phyloP scores from a whole-genome alignment of 2,113 vertebrate genomes.

The Carollia perspicillata region DNA sequence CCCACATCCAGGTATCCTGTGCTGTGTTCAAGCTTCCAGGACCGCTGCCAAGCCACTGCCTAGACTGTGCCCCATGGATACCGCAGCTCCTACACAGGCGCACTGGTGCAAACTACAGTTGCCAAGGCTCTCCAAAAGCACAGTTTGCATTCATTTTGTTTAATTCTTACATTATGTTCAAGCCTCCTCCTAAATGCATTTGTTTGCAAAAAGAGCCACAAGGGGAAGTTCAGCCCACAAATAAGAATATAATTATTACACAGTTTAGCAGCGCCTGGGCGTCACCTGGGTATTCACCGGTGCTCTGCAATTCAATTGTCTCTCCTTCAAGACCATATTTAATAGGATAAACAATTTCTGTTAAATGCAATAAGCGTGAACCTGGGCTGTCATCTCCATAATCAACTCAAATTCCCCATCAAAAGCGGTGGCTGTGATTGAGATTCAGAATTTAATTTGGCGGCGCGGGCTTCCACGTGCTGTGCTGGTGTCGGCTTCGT shows the following conservation, averaged over 20 bases:
- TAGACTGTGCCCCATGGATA: not conserved
- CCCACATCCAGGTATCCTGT: not conserved
- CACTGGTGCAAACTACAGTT: not conserved
- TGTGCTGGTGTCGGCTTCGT: slow-evolving; percentile 59
- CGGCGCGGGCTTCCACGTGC: slow-evolving; percentile 33
- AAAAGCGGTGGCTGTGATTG: slow-evolving; percentile 64
- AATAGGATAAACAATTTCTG: slow-evolving; percentile 75
- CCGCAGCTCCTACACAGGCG: accelerated
- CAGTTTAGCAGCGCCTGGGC: slow-evolving; percentile 45
- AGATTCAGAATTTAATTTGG: slow-evolving; percentile 79
- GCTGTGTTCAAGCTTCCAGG: not conserved
- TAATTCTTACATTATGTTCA: slow-evolving; percentile 54
- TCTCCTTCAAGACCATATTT: slow-evolving; percentile 74
- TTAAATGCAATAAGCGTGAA: slow-evolving; percentile 73
- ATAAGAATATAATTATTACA: slow-evolving; percentile 68
- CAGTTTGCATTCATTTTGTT: slow-evolving; percentile 64
- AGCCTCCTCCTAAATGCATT: slow-evolving; percentile 42
- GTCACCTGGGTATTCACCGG: slow-evolving; percentile 64
- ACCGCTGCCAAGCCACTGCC: not conserved
- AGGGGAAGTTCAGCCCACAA: slow-evolving; percentile 63
- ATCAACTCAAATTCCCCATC: slow-evolving; percentile 73
- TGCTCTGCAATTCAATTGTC: slow-evolving; percentile 62
- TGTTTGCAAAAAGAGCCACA: slow-evolving; percentile 59
- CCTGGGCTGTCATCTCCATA: slow-evolving; percentile 67
- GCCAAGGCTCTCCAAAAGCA: slow-evolving; percentile 40